Percentiles rank a stretch among this genome's conserved stretches.
Evolutionary conservation across 2,113 vertebrate species (phyloP).

Genomic region (Lophius piscatorius): DNA sequence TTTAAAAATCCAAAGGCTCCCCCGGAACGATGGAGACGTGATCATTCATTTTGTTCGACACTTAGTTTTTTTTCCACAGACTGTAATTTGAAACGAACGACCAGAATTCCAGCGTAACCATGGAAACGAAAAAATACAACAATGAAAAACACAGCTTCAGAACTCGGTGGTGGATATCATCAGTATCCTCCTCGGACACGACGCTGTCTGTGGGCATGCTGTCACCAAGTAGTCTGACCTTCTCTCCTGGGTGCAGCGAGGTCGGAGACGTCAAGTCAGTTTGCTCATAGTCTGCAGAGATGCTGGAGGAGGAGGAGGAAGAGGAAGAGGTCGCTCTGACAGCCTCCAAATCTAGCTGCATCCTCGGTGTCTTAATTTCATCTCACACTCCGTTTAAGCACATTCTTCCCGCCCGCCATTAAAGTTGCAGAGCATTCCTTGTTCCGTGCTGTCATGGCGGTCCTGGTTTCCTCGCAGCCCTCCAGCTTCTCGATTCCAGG

Average conservation of each 20-base stretch:
- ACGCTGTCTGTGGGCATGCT: not conserved
- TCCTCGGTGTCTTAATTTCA: slow-evolving; percentile 49
- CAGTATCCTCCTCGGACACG: too few species aligned
- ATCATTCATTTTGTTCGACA: too few species aligned
- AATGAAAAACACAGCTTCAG: too few species aligned
- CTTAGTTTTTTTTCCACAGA: too few species aligned
- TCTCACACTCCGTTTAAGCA: slow-evolving; percentile 65
- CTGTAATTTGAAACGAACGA: too few species aligned
- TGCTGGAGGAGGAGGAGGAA: slow-evolving; percentile 2
- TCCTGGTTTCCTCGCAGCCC: slow-evolving; percentile 46
- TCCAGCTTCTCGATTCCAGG: slow-evolving; percentile 23
- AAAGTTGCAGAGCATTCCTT: slow-evolving; percentile 23
- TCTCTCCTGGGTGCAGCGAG: not conserved
- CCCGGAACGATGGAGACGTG: too few species aligned
- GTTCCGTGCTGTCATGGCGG: slow-evolving; percentile 16
- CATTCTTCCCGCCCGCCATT: slow-evolving; percentile 44
- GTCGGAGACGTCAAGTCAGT: not conserved
- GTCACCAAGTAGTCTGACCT: not conserved
- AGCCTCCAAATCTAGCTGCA: slow-evolving; percentile 19
- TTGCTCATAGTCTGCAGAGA: not conserved
- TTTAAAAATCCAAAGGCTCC: too few species aligned
- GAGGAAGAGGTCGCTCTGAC: slow-evolving; percentile 25
- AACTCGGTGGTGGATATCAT: too few species aligned
- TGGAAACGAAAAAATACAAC: too few species aligned
- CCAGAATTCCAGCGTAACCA: too few species aligned